These are phyloP conservation scores for Pangasius sanitwongsei DNA, from an alignment of 2,797 vertebrate species.

Conservation along the genomic window DNA sequence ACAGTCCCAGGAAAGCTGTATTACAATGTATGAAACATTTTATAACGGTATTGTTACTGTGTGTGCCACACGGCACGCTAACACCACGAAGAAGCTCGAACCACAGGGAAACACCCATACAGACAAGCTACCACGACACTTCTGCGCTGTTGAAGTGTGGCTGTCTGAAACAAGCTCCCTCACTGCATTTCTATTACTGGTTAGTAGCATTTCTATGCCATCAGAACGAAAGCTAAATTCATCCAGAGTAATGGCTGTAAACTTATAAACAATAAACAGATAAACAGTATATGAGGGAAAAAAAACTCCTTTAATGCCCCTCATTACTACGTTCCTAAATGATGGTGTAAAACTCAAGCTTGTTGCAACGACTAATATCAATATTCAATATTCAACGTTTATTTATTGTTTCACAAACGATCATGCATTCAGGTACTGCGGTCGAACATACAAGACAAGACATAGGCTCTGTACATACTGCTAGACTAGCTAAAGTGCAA, in stretches of 20 bases:
- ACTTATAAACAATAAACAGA: not conserved
- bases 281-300: not conserved
- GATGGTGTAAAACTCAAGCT: not conserved
- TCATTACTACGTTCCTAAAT: not conserved
- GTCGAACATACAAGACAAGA: not conserved
- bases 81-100: not conserved
- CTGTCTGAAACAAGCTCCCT: not conserved
- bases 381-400: not conserved
- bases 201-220: not conserved
- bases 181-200: too few species aligned
- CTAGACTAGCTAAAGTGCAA: not conserved
- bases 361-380: not conserved
- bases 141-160: not conserved
- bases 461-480: not conserved
- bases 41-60: not conserved
- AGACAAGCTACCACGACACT: not conserved
- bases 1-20: not conserved
- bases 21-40: not conserved
- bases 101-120: constrained; percentile 3
- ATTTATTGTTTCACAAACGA: not conserved
- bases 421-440: not conserved
- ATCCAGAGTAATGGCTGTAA: not conserved
- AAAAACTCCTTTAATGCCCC: not conserved
- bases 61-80: not conserved
- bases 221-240: not conserved